Evolutionary conservation across 1,140 invertebrate genomes (phyloP).

Genomic region (Coelopa frigida): DNA sequence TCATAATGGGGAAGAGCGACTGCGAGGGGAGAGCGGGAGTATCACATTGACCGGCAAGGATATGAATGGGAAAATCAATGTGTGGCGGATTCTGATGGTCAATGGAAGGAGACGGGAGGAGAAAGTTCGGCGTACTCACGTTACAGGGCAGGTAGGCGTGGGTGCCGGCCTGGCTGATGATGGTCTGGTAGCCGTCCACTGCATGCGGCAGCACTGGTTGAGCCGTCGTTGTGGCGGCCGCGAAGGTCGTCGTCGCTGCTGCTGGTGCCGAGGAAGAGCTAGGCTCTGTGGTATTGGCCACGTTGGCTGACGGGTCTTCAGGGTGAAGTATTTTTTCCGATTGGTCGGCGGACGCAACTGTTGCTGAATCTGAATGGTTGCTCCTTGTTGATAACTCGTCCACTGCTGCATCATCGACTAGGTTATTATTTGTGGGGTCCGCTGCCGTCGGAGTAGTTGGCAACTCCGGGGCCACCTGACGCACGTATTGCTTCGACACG

Average conservation of each 20-base stretch:
- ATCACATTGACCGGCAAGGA: not conserved
- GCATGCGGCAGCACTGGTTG: constrained; percentile 30
- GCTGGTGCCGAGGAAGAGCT: constrained; percentile 9
- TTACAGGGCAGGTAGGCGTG: constrained; percentile 82
- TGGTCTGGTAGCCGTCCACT: constrained; percentile 52
- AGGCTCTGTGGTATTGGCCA: too few relatives aligned
- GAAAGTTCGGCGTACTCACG: constrained; percentile 55
- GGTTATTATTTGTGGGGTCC: too few relatives aligned
- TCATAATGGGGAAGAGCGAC: constrained; percentile 1
- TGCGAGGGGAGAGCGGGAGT: not conserved
- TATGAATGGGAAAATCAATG: not conserved
- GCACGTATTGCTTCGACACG: too few relatives aligned
- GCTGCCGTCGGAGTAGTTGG: too few relatives aligned
- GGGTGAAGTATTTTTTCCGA: too few relatives aligned
- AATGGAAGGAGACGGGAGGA: too few relatives aligned
- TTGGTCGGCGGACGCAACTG: too few relatives aligned
- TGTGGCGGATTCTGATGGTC: not conserved
- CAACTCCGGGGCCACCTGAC: too few relatives aligned
- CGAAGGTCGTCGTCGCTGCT: constrained; percentile 7
- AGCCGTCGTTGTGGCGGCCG: constrained; percentile 16
- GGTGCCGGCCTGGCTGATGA: constrained; percentile 77
- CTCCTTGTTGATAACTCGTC: too few relatives aligned
- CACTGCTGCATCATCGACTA: too few relatives aligned
- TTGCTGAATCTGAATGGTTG: too few relatives aligned
- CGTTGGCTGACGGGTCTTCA: too few relatives aligned